Evolutionary conservation across 2,888 invertebrate genomes (phyloP), one percentile per base, ranked within the genome.

Genomic region (Epistrophe eligans): DNA sequence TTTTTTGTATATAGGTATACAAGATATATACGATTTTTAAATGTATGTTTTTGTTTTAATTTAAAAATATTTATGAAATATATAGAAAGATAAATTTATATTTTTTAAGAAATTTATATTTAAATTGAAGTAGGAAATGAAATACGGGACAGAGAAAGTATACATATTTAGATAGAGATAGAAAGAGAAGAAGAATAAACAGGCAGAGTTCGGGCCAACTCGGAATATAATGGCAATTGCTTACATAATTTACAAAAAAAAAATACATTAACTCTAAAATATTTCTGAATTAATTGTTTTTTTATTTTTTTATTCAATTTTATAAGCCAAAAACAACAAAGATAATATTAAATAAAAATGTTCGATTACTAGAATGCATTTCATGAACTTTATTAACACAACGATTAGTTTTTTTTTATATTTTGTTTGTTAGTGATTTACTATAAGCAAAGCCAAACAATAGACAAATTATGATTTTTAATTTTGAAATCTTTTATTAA

Each of bases 401-500:
- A 80, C 71, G 66, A 76, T 74, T 76, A 70, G 76, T 74, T 64
- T 62, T 66, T 77, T 55, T 84, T 64, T n/a, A n/a, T n/a, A n/a
- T n/a, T n/a, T n/a, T n/a, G n/a, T n/a, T n/a, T 52, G 13, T 84
- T 55, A 28, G 52, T 71, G 77, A 81, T 84, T 70, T 55, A 40
- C 66, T 74, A 77, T 71, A 83, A 87, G 87, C 87, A 87, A 87
- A 87, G 87, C 87, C 79, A 87, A 83, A 87, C 48, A 58, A 87
- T 67, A 40, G 55, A 83, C 58, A 15, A 79, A 71, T 66, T 72
- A 87, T 76, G 79, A 76, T 67, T 64, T 81, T 57, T 35, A 48
- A 76, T 67, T 71, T 57, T 77, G 35, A 55, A 48, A 60, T 19
- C 38, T 52, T 76, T 64, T 79, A n/a, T 67, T 38, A 55, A 55